Percentiles rank a stretch among this genome's conserved stretches.
Evolutionary conservation across 2,797 vertebrate species (phyloP).

Genomic region (Schizothorax lantsangensis): DNA sequence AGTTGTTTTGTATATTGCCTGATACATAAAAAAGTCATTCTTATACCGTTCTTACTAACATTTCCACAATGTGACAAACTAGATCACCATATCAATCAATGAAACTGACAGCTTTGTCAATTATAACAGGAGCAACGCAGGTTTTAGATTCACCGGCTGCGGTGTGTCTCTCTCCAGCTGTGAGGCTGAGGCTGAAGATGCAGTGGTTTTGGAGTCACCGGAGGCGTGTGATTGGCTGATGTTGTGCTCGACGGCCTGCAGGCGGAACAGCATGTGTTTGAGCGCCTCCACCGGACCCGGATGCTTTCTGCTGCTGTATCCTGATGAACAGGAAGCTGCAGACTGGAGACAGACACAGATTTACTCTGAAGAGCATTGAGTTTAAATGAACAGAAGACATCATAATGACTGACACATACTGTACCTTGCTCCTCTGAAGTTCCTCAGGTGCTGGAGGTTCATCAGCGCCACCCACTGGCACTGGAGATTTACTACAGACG

Average conservation of each 20-base stretch:
- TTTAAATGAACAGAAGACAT: not conserved
- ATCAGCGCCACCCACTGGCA: constrained; percentile 70
- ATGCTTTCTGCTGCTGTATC: constrained; percentile 76
- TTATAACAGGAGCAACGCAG: not conserved
- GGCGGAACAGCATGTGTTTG: constrained; percentile 89
- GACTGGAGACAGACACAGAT: constrained; percentile 42
- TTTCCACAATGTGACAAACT: not conserved
- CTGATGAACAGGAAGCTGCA: constrained; percentile 58
- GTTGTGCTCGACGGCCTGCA: constrained; percentile 84
- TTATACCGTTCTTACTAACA: not conserved
- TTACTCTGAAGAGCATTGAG: not conserved
- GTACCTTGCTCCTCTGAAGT: constrained; percentile 52
- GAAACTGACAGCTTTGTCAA: not conserved
- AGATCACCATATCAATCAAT: not conserved
- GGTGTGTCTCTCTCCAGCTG: not conserved
- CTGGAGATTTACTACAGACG: constrained; percentile 75
- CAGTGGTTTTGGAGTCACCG: not conserved
- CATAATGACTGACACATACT: constrained; percentile 55
- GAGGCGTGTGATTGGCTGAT: constrained; percentile 64
- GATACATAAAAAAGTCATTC: not conserved
- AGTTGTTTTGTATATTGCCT: not conserved
- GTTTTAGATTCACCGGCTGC: not conserved
- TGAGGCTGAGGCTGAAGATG: not conserved
- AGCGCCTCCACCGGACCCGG: constrained; percentile 89
- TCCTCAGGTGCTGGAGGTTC: constrained; percentile 55